A percentile compares a stretch with the other conserved stretches of the same genome.
Evolutionary conservation across 2,888 invertebrate species (phyloP).

Genomic region (Cryptus viduatorius): DNA sequence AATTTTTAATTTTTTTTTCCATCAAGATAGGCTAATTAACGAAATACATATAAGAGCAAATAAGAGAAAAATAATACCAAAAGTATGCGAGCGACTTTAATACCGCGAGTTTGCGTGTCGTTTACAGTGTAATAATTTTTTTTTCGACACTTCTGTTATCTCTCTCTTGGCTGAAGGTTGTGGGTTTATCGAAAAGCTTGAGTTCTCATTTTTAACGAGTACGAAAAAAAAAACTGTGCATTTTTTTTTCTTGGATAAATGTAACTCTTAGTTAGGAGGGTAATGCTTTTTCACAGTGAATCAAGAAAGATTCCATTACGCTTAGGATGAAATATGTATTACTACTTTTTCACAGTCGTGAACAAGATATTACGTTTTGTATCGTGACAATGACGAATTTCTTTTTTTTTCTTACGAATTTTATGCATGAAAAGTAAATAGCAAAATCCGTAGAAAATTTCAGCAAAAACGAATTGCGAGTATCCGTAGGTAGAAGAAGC

Average conservation of each 20-base stretch:
- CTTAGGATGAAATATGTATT: constrained; percentile 44
- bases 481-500: constrained; percentile 58
- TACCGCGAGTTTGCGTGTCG: constrained; percentile 35
- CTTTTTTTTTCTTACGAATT: no score
- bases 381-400: neutral
- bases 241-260: constrained; percentile 66
- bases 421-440: neutral
- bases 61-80: no score
- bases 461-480: constrained; percentile 47
- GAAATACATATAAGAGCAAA: neutral
- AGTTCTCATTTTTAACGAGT: constrained; percentile 58
- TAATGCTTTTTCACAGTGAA: constrained; percentile 83
- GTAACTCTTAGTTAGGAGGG: constrained; percentile 72
- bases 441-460: constrained; percentile 47
- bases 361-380: neutral
- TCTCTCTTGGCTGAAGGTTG: constrained; percentile 71
- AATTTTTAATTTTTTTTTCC: no score
- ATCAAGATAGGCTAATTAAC: neutral
- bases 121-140: constrained; percentile 51
- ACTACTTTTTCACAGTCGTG: neutral
- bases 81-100: neutral
- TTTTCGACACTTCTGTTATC: constrained; percentile 48
- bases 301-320: constrained; percentile 74
- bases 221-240: constrained; percentile 36
- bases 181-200: constrained; percentile 69